A percentile compares a stretch with the other conserved stretches of the same genome.
Conservation (phyloP, 2,797 vertebrate species). For the Argya squamiceps region DNA sequence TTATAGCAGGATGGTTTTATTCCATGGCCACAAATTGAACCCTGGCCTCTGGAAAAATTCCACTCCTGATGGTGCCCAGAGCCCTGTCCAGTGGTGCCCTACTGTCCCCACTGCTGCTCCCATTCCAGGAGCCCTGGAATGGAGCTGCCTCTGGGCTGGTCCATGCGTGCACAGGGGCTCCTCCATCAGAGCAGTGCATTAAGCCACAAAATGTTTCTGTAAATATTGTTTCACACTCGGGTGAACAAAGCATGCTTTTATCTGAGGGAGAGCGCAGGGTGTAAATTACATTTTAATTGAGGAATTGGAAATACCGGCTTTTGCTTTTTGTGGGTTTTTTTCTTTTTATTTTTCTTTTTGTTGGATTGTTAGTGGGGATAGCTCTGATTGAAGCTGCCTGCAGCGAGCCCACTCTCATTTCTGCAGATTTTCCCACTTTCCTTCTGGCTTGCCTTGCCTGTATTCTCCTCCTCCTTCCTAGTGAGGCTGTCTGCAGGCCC, state of each 20-base stretch:
- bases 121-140: background rate
- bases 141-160: background rate
- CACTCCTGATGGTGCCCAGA: background rate
- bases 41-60: background rate
- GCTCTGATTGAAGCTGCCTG: background rate
- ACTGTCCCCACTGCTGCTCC: background rate
- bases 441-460: background rate
- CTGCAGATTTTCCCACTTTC: background rate
- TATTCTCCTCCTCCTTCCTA: background rate
- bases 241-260: conserved; percentile 45
- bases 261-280: background rate
- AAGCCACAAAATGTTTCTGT: conserved; percentile 42
- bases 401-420: background rate
- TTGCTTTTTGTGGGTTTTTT: background rate
- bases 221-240: conserved; percentile 53
- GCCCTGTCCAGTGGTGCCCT: background rate
- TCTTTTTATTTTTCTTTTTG: background rate
- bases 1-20: background rate
- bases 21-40: background rate
- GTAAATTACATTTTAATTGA: conserved; percentile 64
- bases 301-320: conserved; percentile 26
- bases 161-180: fast-evolving
- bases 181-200: background rate
- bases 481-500: background rate
- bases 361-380: background rate